A percentile compares a stretch with the other conserved stretches of the same genome.
These are phyloP conservation scores for Chlorocebus sabaeus DNA, from an alignment of 2,113 vertebrate species.

Conservation along the genomic window DNA sequence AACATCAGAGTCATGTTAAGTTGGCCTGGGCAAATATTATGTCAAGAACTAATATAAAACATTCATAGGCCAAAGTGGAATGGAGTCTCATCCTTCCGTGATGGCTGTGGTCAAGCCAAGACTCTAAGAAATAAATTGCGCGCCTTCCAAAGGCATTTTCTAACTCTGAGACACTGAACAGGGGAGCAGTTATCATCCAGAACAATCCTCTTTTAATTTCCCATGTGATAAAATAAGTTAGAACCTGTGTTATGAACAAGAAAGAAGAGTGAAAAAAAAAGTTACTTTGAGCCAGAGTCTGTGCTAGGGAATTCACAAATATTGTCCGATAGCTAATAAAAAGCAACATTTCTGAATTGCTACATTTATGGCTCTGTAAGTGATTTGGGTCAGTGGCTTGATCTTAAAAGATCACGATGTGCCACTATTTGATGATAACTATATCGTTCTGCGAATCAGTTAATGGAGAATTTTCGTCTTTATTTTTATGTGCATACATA, in stretches of 20 bases:
- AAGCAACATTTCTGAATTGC: not conserved
- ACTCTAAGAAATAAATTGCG: not conserved
- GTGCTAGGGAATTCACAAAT: not conserved
- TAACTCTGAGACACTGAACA: not conserved
- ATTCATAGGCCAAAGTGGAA: conserved; percentile 11
- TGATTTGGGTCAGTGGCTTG: not conserved
- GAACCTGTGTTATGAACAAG: not conserved
- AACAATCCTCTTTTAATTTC: conserved; percentile 29
- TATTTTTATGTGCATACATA: not conserved
- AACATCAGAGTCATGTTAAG: not conserved
- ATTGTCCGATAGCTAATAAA: not conserved
- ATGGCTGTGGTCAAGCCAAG: not conserved
- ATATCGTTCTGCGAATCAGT: not conserved
- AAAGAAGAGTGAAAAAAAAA: not conserved
- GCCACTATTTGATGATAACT: not conserved
- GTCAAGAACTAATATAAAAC: not conserved
- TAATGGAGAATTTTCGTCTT: not conserved
- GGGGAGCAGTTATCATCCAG: not conserved
- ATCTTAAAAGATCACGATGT: not conserved
- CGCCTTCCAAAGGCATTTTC: conserved; percentile 22
- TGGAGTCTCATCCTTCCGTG: not conserved
- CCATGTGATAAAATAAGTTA: not conserved
- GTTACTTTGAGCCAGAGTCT: not conserved
- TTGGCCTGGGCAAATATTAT: not conserved
- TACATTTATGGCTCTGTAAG: not conserved